These are phyloP conservation scores for Pelobates fuscus DNA, from an alignment of 2,113 vertebrate genomes.

Conservation along the genomic window DNA sequence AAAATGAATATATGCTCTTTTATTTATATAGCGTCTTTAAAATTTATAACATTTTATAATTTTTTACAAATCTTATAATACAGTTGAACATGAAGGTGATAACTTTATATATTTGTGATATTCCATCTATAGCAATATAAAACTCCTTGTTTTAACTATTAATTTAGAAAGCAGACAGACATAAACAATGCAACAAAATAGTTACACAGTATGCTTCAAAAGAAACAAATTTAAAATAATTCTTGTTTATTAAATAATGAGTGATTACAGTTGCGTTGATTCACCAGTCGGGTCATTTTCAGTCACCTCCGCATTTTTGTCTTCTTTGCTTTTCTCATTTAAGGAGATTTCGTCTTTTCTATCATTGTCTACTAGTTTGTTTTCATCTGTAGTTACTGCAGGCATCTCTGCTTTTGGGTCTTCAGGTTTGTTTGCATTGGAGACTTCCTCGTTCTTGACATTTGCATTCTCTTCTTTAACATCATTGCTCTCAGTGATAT, in stretches of 20 bases:
- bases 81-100: neutral
- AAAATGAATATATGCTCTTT: neutral
- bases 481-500: neutral
- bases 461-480: neutral
- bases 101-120: slow-evolving; percentile 11
- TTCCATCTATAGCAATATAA: too few species aligned
- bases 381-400: too few species aligned
- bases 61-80: neutral
- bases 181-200: neutral
- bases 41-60: neutral
- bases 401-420: too few species aligned
- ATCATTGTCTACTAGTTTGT: too few species aligned
- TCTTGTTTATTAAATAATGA: neutral
- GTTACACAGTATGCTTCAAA: neutral
- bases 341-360: neutral
- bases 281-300: neutral
- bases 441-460: neutral
- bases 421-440: neutral
- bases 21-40: neutral
- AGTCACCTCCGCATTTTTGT: neutral
- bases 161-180: too few species aligned
- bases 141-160: too few species aligned
- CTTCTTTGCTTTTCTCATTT: neutral
- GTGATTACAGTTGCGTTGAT: neutral
- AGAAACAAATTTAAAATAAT: neutral